These are phyloP conservation scores for Drosophila kikkawai DNA, from an alignment of 1,140 invertebrate species.

Conservation along the genomic window DNA sequence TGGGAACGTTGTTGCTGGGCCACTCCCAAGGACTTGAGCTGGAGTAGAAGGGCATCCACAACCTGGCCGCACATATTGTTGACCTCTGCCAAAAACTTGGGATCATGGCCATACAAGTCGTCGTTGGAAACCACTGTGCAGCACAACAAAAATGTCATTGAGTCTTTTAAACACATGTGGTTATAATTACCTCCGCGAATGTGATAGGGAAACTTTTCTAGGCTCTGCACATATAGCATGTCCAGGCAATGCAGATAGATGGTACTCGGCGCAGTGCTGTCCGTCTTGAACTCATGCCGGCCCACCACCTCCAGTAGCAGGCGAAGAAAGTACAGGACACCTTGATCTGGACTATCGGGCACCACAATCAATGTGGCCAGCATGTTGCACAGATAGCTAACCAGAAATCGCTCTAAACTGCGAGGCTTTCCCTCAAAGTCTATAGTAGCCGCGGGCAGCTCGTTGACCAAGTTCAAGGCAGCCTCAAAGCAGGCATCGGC, in stretches of 20 bases:
- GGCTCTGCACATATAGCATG: slow-evolving; percentile 77
- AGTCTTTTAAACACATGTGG: background rate
- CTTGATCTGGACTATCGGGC: slow-evolving; percentile 95
- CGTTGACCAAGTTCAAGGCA: slow-evolving; percentile 91
- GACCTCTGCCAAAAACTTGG: slow-evolving; percentile 93
- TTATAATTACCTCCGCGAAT: slow-evolving; percentile 65
- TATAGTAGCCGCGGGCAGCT: slow-evolving; percentile 91
- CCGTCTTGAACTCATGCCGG: slow-evolving; percentile 88
- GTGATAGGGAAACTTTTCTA: slow-evolving; percentile 79
- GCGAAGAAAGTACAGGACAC: slow-evolving; percentile 91
- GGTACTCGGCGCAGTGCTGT: slow-evolving; percentile 86
- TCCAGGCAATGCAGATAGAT: slow-evolving; percentile 87
- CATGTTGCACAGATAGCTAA: slow-evolving; percentile 91
- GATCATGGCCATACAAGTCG: slow-evolving; percentile 94
- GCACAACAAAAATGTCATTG: background rate
- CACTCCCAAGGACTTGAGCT: slow-evolving; percentile 89
- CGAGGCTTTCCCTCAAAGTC: slow-evolving; percentile 91
- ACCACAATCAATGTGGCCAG: slow-evolving; percentile 94
- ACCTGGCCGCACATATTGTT: slow-evolving; percentile 92
- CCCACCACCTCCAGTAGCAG: slow-evolving; percentile 91
- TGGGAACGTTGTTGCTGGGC: slow-evolving; percentile 88
- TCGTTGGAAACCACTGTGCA: slow-evolving; percentile 95
- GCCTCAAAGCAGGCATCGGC: slow-evolving; percentile 97
- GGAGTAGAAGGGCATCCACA: slow-evolving; percentile 91
- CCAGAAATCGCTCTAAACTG: slow-evolving; percentile 90